Evolutionary conservation across 1,140 invertebrate species (phyloP), one percentile per base, ranked within the genome.

Genomic region (Dendrolimus kikuchii): DNA sequence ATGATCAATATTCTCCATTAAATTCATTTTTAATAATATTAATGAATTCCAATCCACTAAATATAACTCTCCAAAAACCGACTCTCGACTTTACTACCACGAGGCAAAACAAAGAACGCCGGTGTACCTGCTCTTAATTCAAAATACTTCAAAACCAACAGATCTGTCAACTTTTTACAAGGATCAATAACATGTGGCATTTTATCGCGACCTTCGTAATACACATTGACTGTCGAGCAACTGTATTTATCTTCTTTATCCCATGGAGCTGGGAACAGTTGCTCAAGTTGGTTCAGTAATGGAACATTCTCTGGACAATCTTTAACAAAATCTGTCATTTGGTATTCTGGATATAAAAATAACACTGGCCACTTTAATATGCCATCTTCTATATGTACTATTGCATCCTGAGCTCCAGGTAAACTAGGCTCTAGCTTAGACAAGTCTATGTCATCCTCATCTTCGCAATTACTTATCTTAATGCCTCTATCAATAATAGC

Each of bases 191-290:
- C 86, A 71, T 92, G 89, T 4, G 95, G 81, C 64, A 89, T 89
- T 71, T 90, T 92, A 53, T 92, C 88, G 59, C 83, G 83, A 64
- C 94, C 92, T 86, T 96, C 95, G 83, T 92, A 97, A 78, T 95
- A 97, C 9, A 97, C 87, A 83, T 92, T 90, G 40, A 98, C 72
- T 46, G 85, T 92, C 5, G 90, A 83, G 6, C 88, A 60, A 46
- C 71, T 90, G 76, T 98, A 98, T 65, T 91, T 91, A 45, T 87
- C 83, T 1, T 93, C 83, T 49, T 61, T 69, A 81, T 98, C 96
- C 94, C 95, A 97, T 5, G 88, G 81, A 37, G 92, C 91, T 38
- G 88, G 88, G 80, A 98, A 96, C 56, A 98, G 83, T 41, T 88
- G 78, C 42, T 78, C 69, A 37, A 88, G 59, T 39, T 87, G 79